Base-by-base conservation (phyloP, 2,888 invertebrate genomes). In the Nomada goodeniana region DNA sequence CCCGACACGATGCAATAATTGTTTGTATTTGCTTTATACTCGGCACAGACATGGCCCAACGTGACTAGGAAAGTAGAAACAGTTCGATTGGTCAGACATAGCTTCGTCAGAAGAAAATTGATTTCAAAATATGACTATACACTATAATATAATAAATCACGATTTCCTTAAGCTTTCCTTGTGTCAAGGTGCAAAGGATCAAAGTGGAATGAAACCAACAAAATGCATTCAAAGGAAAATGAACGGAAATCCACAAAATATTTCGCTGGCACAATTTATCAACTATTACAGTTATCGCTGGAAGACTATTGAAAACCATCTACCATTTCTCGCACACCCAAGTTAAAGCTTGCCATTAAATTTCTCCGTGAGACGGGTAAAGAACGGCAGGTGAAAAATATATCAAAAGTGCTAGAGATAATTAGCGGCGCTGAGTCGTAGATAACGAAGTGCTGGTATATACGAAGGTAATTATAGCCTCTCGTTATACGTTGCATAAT, bases 391-490 rank as follows among this genome's bases (percentile, higher is more conserved):
- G 3, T 9, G 15, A 70, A n/a, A 26, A 15, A 23, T n/a, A 23
- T 26, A 50, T 55, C 23, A 61, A 71, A 73, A 77, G 73, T 71
- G 20, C 10, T 7, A 29, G 72, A 68, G 67, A 80, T 82, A 87
- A 87, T 87, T 86, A 82, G 67, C 64, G 67, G 53, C 29, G 72
- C 63, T 65, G 79, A 83, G 65, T 80, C 71, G 74, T 64, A 74
- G 63, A 76, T 83, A 88, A 88, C 83, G 63, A 83, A 84, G 79
- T 47, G 57, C 65, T 55, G n/a, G 65, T 76, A 64, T 64, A 78
- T 29, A 76, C 61, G 50, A 73, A 64, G 76, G 74, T 76, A 83
- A 86, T 88, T 88, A 86, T 61, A 81, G 60, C 63, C 76, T 57
- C 77, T 72, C 76, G 74, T 59, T 67, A 74, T 59, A 65, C 74